phyloP scores from a whole-genome alignment of 2,113 vertebrate species.

The Cavia porcellus region DNA sequence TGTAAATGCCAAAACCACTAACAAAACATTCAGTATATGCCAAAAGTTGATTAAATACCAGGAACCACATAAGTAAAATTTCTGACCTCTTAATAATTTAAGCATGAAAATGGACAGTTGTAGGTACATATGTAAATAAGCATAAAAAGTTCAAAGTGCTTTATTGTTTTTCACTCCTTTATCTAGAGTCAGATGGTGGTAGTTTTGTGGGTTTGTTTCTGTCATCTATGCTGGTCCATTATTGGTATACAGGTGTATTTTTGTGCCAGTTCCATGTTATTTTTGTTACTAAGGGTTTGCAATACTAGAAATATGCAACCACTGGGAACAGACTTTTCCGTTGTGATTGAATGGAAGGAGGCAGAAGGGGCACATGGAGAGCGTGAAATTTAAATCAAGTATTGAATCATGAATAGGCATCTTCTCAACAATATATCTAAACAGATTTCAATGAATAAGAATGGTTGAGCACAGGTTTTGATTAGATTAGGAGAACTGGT shows the following conservation, averaged over 20 bases:
- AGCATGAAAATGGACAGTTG: not conserved
- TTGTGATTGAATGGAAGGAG: not conserved
- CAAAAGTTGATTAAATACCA: not conserved
- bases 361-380: rapidly evolving
- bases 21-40: not conserved
- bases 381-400: not conserved
- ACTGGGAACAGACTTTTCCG: not conserved
- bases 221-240: not conserved
- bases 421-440: not conserved
- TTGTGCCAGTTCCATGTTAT: not conserved
- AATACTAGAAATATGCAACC: not conserved
- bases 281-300: not conserved
- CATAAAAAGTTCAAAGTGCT: not conserved
- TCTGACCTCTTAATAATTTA: not conserved
- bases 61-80: not conserved
- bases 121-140: not conserved
- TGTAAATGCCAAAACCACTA: not conserved
- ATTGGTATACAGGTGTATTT: not conserved
- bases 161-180: not conserved
- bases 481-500: not conserved
- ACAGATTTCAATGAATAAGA: not conserved
- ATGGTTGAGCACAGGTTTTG: not conserved
- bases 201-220: not conserved
- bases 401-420: not conserved
- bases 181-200: not conserved